A percentile compares a stretch with the other conserved stretches of the same genome.
Evolutionary conservation across 2,797 vertebrate species (phyloP).

Genomic region (Anas georgica): DNA sequence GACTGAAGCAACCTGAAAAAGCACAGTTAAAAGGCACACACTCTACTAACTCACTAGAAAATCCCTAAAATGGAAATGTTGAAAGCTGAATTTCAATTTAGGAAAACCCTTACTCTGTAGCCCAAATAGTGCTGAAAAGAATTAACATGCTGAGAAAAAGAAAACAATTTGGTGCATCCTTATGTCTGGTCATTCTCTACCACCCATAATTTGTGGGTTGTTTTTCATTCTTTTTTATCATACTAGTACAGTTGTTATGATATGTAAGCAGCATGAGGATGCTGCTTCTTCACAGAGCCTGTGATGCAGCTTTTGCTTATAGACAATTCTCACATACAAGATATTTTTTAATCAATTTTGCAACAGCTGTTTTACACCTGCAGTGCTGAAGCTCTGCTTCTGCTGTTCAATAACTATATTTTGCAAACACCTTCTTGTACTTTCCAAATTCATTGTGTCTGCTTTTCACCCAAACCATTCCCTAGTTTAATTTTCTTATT

Average conservation of each 20-base stretch:
- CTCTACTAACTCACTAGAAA: background rate
- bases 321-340: background rate
- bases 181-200: background rate
- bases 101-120: background rate
- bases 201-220: background rate
- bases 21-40: background rate
- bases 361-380: background rate
- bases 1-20: background rate
- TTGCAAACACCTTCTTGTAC: background rate
- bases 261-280: background rate
- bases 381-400: background rate
- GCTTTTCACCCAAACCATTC: background rate
- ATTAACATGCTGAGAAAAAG: background rate
- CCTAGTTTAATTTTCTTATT: background rate
- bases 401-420: background rate
- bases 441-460: background rate
- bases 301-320: background rate
- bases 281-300: background rate
- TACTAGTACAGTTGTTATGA: background rate
- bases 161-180: background rate
- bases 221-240: background rate
- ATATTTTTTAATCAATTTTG: background rate
- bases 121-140: background rate
- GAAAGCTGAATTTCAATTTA: background rate
- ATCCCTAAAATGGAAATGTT: background rate